Evolutionary conservation across 2,797 vertebrate genomes (phyloP).

Genomic region (Semaprochilodus insignis): DNA sequence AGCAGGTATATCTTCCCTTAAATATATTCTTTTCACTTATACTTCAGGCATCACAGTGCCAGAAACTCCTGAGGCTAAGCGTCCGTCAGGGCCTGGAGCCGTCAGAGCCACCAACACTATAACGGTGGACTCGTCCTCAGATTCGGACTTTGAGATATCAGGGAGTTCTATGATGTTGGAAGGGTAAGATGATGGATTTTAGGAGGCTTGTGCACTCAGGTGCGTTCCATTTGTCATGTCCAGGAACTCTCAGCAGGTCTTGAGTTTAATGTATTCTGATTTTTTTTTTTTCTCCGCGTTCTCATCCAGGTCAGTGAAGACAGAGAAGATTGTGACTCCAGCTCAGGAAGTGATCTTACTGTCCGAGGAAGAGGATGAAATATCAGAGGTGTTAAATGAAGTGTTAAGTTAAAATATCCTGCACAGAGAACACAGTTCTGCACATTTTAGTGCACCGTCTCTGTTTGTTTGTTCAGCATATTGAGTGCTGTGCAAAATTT

Average conservation of each 20-base stretch:
- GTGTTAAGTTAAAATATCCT: too few species aligned
- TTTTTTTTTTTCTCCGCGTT: conserved; percentile 17
- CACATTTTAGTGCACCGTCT: too few species aligned
- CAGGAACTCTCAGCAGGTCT: not conserved
- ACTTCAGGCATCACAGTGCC: conserved; percentile 57
- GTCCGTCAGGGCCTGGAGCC: conserved; percentile 66
- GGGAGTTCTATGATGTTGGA: conserved; percentile 55
- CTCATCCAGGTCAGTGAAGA: conserved; percentile 22
- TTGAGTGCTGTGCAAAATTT: too few species aligned
- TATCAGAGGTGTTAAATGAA: conserved; percentile 49
- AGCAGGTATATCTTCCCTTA: too few species aligned
- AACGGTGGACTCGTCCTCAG: conserved; percentile 73
- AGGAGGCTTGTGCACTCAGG: not conserved
- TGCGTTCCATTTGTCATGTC: not conserved
- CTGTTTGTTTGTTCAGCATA: too few species aligned
- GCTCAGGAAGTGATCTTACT: conserved; percentile 39
- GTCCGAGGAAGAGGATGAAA: conserved; percentile 64
- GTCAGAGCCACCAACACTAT: conserved; percentile 66
- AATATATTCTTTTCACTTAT: not conserved
- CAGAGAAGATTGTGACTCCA: not conserved
- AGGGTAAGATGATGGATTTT: conserved; percentile 48
- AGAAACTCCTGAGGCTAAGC: conserved; percentile 81
- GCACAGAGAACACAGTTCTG: too few species aligned
- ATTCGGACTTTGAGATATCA: conserved; percentile 57
- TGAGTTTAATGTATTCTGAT: conserved; percentile 10